These are phyloP conservation scores for Malurus melanocephalus DNA, from an alignment of 2,113 vertebrate species.

Conservation along the genomic window DNA sequence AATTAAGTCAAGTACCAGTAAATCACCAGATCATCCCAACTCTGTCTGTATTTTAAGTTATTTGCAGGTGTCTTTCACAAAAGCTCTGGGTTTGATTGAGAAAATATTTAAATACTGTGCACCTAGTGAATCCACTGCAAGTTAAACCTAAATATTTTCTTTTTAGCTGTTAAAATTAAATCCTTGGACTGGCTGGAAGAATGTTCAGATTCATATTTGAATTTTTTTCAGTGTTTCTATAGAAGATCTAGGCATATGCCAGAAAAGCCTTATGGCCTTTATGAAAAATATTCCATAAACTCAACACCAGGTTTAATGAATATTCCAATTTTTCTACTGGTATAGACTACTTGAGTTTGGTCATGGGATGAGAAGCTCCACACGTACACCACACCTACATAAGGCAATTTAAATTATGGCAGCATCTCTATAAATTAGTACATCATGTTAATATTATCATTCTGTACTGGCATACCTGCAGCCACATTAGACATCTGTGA, in stretches of 20 bases:
- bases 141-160: neutral
- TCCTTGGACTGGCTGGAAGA: neutral
- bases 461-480: neutral
- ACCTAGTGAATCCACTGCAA: neutral
- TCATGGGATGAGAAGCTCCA: neutral
- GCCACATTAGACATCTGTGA: neutral
- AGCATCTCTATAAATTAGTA: neutral
- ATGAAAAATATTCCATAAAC: neutral
- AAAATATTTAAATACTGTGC: neutral
- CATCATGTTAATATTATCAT: neutral
- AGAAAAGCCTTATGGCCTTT: neutral
- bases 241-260: neutral
- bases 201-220: neutral
- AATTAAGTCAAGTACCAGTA: neutral
- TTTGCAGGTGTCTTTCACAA: neutral
- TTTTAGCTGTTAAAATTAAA: neutral
- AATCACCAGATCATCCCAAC: neutral
- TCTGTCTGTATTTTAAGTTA: neutral
- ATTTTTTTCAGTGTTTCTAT: neutral
- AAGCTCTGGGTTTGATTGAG: neutral
- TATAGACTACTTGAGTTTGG: neutral
- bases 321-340: neutral
- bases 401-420: neutral
- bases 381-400: neutral
- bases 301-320: neutral